phyloP scores from a whole-genome alignment of 2,797 vertebrate species.

The Malacoraja senta region DNA sequence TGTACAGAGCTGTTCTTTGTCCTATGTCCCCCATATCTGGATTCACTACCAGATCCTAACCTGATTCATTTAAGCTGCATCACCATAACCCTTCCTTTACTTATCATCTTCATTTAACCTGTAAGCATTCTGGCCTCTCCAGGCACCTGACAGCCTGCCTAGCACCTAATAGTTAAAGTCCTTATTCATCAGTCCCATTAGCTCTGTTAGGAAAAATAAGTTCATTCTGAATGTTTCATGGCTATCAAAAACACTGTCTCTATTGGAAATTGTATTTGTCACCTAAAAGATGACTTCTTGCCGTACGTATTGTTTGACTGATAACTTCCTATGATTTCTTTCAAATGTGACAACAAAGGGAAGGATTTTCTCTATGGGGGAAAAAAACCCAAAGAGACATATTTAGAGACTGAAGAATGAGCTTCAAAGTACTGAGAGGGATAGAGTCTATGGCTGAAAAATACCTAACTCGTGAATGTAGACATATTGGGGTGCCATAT shows the following conservation, averaged over 20 bases:
- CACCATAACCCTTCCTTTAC: neutral
- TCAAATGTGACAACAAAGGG: neutral
- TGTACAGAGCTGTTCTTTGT: too few species aligned
- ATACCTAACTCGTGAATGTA: neutral
- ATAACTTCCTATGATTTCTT: neutral
- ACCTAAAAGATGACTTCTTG: neutral
- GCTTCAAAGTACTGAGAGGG: neutral
- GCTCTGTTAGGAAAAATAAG: neutral
- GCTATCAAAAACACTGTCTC: neutral
- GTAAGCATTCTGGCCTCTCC: neutral
- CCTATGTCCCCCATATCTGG: neutral
- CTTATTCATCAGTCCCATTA: neutral
- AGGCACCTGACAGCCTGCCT: neutral
- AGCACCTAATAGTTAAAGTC: neutral
- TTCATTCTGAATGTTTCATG: neutral
- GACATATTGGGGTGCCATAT: neutral
- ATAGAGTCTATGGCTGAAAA: neutral
- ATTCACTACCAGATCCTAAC: too few species aligned
- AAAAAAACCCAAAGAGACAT: too few species aligned
- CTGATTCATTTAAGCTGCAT: neutral
- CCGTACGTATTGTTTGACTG: neutral
- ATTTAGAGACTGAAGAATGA: neutral
- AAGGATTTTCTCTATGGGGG: neutral
- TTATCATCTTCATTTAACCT: neutral
- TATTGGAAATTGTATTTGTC: neutral